Base-by-base conservation (phyloP, 2,113 vertebrate genomes). In the Xiphophorus maculatus region DNA sequence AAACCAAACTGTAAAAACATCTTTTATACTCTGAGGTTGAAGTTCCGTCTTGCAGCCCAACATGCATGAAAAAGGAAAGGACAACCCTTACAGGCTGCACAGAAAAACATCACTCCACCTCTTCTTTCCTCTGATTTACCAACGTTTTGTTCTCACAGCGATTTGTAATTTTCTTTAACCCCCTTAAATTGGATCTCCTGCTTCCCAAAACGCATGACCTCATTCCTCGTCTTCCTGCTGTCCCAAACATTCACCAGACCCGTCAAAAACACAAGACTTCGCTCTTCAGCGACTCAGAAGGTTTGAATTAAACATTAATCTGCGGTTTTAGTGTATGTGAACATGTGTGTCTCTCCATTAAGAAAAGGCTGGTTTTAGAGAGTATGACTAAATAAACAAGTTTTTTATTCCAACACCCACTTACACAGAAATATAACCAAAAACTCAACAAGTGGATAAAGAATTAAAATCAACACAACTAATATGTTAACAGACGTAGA, bases 141-240 rank as follows among this genome's bases (percentile, higher is more conserved):
- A 78, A 77, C 85, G 83, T 84, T 85, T 89, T 42, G 40, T 80
- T 84, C 88, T 78, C 70, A 80, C 17, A 0, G 65, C 1, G 27
- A 64, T 74, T 76, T 27, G 69, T 71, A 48, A 76, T 86, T 65
- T 61, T 69, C 30, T 81, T 77, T 29, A 69, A 86, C 87, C 88
- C 76, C 67, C 60, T 7, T 44, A 42, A 63, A 72, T 69, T 77
- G 77, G 65, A 40, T 67, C 71, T 83, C 71, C 82, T 7, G 66
- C n/a, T 35, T 74, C 83, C 81, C 69, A 79, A 75, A 89, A 84
- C 63, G n/a, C 17, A 42, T 77, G 85, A 76, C 74, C 85, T 83
- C 64, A 51, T 88, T 87, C 79, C 65, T 54, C 4, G 13, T 9
- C 33, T 83, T 77, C 75, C 62, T 29, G 63, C 74, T 35, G 60